These are phyloP conservation scores for Melanotaenia pygmaea DNA, from an alignment of 2,797 vertebrate genomes.

Conservation along the genomic window DNA sequence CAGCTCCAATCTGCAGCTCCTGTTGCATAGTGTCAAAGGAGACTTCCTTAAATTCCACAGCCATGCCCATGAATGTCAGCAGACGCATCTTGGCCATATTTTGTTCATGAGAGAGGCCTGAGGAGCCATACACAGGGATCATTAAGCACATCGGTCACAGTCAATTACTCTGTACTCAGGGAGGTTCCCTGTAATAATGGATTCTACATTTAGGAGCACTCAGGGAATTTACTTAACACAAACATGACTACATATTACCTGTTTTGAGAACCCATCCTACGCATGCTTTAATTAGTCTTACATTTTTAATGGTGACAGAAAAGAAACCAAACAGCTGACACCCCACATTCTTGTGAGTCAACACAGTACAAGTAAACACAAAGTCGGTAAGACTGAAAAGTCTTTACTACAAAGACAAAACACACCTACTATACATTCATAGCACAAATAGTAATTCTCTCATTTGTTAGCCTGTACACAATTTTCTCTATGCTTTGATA, in stretches of 20 bases:
- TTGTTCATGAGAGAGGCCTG: constrained; percentile 95
- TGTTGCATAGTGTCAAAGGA: constrained; percentile 97
- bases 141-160: constrained; percentile 90
- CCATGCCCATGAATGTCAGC: constrained; percentile 99
- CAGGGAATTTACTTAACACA: constrained; percentile 71
- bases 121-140: constrained; percentile 83
- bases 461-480: background rate
- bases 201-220: constrained; percentile 57
- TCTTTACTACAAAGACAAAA: background rate
- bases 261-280: constrained; percentile 72
- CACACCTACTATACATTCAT: background rate
- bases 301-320: constrained; percentile 44
- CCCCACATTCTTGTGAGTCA: constrained; percentile 69
- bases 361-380: constrained; percentile 23
- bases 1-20: constrained; percentile 94
- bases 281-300: constrained; percentile 68
- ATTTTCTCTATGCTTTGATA: background rate
- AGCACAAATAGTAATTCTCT: background rate
- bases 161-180: constrained; percentile 73
- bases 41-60: constrained; percentile 97
- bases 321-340: constrained; percentile 63
- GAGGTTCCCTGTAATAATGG: constrained; percentile 75
- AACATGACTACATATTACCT: constrained; percentile 60
- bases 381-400: background rate
- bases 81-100: constrained; percentile 98